Percentiles rank a stretch among this genome's conserved stretches.
These are phyloP conservation scores for Ptychadena robeensis DNA, from an alignment of 2,797 vertebrate genomes.

Conservation along the genomic window DNA sequence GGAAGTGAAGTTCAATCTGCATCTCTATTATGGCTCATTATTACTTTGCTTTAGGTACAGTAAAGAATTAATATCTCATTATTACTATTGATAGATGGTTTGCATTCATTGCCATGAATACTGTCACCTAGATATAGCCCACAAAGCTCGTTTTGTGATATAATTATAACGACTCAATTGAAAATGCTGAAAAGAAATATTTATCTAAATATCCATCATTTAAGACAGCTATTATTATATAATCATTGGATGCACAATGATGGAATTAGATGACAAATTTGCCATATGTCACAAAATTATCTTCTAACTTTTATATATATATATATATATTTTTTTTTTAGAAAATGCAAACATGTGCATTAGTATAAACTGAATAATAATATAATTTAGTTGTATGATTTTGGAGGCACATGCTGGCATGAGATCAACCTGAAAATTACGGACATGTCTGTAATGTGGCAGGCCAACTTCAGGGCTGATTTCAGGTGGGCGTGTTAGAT, in stretches of 20 bases:
- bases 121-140: neutral
- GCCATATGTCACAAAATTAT: neutral
- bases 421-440: no score
- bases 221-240: neutral
- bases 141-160: neutral
- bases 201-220: neutral
- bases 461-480: no score
- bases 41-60: constrained; percentile 14
- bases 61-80: constrained; percentile 15
- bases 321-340: no score
- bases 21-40: constrained; percentile 24
- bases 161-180: constrained; percentile 6
- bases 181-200: neutral
- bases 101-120: neutral
- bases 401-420: no score
- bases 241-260: neutral
- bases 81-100: constrained; percentile 22
- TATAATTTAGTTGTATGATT: no score
- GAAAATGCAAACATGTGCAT: no score
- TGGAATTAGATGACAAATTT: neutral
- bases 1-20: constrained; percentile 14
- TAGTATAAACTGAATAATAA: no score
- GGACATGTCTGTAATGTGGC: no score
- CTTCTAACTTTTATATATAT: no score
- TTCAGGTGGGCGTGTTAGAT: no score